Evolutionary conservation across 2,888 invertebrate species (phyloP).

Genomic region (Agonopterix alstromeriana): DNA sequence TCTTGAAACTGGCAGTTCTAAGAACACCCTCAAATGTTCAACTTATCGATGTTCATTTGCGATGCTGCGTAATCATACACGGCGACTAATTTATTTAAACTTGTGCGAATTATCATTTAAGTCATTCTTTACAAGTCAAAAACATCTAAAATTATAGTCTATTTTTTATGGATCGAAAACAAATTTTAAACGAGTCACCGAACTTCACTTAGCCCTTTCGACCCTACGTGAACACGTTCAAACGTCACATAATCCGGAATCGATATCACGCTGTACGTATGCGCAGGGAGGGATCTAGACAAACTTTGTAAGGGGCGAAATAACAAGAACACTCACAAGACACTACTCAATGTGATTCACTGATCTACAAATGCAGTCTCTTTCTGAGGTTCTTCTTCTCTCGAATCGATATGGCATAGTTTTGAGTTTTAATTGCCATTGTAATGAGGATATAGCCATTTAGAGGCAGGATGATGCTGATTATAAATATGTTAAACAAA

Average conservation of each 20-base stretch:
- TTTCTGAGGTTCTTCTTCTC: background rate
- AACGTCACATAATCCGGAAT: slow-evolving; percentile 32
- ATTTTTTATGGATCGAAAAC: background rate
- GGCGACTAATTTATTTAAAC: background rate
- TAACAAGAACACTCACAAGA: background rate
- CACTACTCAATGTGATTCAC: background rate
- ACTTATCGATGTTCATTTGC: background rate
- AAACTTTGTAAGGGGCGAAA: background rate
- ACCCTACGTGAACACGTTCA: slow-evolving; percentile 20
- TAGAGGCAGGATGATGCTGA: no score
- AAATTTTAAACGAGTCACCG: background rate
- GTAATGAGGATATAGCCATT: no score
- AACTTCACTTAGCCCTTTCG: slow-evolving; percentile 20
- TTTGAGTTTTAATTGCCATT: background rate
- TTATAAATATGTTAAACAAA: no score
- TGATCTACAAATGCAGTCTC: background rate
- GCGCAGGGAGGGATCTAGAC: slow-evolving; percentile 3
- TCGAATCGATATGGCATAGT: background rate
- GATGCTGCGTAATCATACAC: background rate
- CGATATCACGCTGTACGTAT: slow-evolving; percentile 43
- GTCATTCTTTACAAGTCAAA: background rate
- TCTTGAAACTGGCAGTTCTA: background rate
- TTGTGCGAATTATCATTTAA: background rate
- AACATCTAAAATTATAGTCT: background rate
- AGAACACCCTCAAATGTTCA: background rate